These are phyloP conservation scores for Benthosema pterotum DNA, from an alignment of 2,797 vertebrate genomes.

Conservation along the genomic window DNA sequence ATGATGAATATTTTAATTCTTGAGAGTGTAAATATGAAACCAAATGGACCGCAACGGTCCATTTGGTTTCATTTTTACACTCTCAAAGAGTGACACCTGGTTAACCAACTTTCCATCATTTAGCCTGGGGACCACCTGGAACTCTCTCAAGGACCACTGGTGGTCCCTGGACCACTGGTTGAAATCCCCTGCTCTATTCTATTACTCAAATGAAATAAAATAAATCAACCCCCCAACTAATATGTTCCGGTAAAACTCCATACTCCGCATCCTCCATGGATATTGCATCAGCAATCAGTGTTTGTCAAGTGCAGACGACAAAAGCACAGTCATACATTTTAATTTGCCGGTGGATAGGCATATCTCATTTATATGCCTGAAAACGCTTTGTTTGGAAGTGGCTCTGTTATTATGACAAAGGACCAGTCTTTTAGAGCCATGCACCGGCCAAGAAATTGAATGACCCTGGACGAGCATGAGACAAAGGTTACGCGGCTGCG, in stretches of 20 bases:
- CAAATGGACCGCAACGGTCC: too few species aligned
- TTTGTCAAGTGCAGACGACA: constrained; percentile 30
- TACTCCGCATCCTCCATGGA: constrained; percentile 27
- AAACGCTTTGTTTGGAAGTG: neutral
- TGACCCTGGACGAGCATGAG: neutral
- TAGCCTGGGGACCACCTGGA: too few species aligned
- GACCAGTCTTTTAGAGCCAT: neutral
- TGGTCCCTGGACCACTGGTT: too few species aligned
- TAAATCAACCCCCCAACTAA: neutral
- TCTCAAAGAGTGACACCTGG: too few species aligned
- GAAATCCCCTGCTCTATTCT: too few species aligned
- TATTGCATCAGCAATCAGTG: constrained; percentile 35
- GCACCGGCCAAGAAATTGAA: neutral
- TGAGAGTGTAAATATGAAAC: too few species aligned
- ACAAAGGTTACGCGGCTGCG: neutral
- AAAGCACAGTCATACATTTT: constrained; percentile 13
- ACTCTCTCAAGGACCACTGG: too few species aligned
- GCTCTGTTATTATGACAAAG: neutral
- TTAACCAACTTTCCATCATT: too few species aligned
- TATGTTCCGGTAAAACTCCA: constrained; percentile 8
- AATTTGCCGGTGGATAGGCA: constrained; percentile 2
- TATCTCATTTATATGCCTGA: too few species aligned
- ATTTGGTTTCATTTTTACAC: too few species aligned
- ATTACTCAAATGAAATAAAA: too few species aligned
- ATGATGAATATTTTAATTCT: too few species aligned